phyloP scores from a whole-genome alignment of 2,888 invertebrate species.

The Pseudanteris insignis region DNA sequence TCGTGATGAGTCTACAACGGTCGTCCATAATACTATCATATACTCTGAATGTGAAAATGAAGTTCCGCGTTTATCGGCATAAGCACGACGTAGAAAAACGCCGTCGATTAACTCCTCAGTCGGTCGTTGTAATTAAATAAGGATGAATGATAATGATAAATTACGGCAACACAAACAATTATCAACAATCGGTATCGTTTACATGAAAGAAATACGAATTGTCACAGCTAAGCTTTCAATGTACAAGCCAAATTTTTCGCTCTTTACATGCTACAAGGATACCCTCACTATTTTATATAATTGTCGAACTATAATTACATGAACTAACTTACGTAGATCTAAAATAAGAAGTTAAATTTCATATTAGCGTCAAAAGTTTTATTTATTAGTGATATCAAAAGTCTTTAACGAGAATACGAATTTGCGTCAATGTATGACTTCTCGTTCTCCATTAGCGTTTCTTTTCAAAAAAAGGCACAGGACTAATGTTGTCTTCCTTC shows the following conservation, averaged over 20 bases:
- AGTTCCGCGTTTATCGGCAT: too few species aligned
- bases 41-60: too few species aligned
- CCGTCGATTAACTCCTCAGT: not conserved
- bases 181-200: slow-evolving; percentile 24
- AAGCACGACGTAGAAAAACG: too few species aligned
- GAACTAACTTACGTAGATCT: slow-evolving; percentile 3
- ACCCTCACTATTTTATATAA: slow-evolving; percentile 3
- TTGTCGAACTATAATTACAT: slow-evolving; percentile 2
- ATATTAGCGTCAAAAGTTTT: slow-evolving; percentile 9
- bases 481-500: slow-evolving; percentile 55
- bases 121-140: slow-evolving; percentile 18
- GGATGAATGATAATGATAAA: slow-evolving; percentile 22
- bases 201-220: slow-evolving; percentile 17
- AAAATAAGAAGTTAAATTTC: slow-evolving; percentile 9
- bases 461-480: slow-evolving; percentile 48
- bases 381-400: not conserved
- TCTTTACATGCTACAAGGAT: slow-evolving; percentile 3
- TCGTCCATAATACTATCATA: slow-evolving; percentile 7
- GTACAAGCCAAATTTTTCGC: slow-evolving; percentile 17
- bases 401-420: slow-evolving; percentile 1
- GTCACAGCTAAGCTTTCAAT: slow-evolving; percentile 31
- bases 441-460: slow-evolving; percentile 43
- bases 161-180: slow-evolving; percentile 26
- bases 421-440: not conserved
- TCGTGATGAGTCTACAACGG: slow-evolving; percentile 1